Evolutionary conservation across 2,888 invertebrate species (phyloP), one percentile per base, ranked within the genome.

Genomic region (Marronus borbonicus): DNA sequence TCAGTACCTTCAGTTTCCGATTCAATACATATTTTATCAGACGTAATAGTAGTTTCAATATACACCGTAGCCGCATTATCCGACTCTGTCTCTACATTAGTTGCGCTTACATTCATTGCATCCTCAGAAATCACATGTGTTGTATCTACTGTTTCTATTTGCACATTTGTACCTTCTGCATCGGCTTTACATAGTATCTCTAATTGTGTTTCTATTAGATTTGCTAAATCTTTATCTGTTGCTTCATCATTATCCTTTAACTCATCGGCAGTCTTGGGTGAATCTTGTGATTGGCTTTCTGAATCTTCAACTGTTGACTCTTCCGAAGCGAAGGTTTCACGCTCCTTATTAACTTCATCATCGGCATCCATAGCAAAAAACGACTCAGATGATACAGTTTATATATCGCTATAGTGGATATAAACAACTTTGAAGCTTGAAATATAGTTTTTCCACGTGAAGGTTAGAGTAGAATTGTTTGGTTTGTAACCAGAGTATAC

Each of bases 221-320:
- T 58, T 17, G 72, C 72, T 24, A 72, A 72, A 3, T 17, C 17
- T 60, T 58, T 58, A 60, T 72, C 72, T 24, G 72, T 72, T 60
- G 44, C 58, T n/a, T 72, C 72, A 20, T 39, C 44, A 31, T 60
- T 60, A 17, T 31, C 8, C 1, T 7, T 44, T 20, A 36, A 12
- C 44, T 72, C 60, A n/a, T 3, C 3, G 12, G 5, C 8, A 60
- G 52, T 8, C 8, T 55, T 14, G 2, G n/a, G 20, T 28, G 50
- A 28, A 5, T 50, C 24, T 17, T 28, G 28, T 17, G 55, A 28
- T 14, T 50, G 7, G 24, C n/a, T 55, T 17, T 58, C 31, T 14
- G 55, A 3, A 58, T 72, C 72, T 44, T 44, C 39, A 39, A 17
- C 8, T 8, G 24, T 60, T 58, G 60, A 58, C 14, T 17, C 10